Evolutionary conservation across 2,888 invertebrate species (phyloP).

Genomic region (Troilus luridus): DNA sequence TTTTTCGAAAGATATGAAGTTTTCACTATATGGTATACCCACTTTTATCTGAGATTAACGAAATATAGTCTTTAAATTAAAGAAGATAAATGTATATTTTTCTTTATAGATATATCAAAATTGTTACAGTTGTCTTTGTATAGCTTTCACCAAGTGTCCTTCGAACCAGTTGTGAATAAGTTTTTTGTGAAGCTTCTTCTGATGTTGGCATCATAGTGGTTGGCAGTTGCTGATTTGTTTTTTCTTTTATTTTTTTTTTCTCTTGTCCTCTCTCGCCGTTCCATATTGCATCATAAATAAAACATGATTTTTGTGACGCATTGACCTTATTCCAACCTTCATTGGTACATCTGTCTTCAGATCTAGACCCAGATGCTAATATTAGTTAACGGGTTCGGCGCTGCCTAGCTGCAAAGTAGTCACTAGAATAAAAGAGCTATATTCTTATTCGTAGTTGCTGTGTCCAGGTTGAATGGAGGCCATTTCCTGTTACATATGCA

Average conservation of each 20-base stretch:
- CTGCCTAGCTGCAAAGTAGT: not conserved
- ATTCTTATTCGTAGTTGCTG: not conserved
- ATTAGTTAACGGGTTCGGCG: not conserved
- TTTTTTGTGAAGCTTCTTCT: not conserved
- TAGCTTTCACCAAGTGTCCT: not conserved
- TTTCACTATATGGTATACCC: too few species aligned
- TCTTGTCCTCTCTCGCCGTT: not conserved
- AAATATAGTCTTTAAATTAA: too few species aligned
- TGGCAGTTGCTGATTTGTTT: not conserved
- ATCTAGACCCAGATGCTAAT: not conserved
- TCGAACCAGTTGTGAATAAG: not conserved
- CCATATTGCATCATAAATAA: slow-evolving; percentile 8
- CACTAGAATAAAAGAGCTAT: not conserved
- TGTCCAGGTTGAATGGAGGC: not conserved
- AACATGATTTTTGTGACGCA: not conserved
- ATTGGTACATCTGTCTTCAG: not conserved
- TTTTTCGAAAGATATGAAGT: too few species aligned
- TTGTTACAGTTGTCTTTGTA: not conserved
- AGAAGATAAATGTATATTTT: not conserved
- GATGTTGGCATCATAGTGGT: not conserved
- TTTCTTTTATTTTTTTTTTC: not conserved
- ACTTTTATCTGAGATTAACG: too few species aligned
- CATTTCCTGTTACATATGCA: not conserved
- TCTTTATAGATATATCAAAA: not conserved
- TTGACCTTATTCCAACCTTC: not conserved